These are phyloP conservation scores for Paracentrotus lividus DNA, from an alignment of 53 echinoderm and acorn worm genomes.

Conservation along the genomic window DNA sequence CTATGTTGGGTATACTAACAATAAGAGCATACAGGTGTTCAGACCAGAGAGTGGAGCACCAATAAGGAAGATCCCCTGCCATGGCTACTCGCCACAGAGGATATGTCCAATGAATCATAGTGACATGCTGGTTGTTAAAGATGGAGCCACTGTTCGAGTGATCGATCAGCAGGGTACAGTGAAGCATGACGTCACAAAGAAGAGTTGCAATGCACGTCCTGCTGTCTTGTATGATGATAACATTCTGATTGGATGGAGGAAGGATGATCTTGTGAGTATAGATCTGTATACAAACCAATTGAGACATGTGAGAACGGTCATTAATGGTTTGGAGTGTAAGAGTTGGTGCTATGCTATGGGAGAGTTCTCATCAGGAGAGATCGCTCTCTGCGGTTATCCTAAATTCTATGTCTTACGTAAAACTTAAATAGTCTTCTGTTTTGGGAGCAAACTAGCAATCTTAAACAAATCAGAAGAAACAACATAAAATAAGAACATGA, in stretches of 20 bases:
- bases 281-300: neutral
- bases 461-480: no score
- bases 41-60: slow-evolving; percentile 28
- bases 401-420: neutral
- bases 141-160: neutral
- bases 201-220: neutral
- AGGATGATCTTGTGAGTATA: neutral
- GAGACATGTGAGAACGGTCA: neutral
- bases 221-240: slow-evolving; percentile 24
- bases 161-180: slow-evolving; percentile 11
- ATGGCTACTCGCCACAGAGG: neutral
- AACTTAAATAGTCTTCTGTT: no score
- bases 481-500: no score
- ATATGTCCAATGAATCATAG: slow-evolving; percentile 16
- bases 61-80: neutral
- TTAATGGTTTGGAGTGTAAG: neutral
- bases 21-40: neutral
- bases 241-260: slow-evolving; percentile 31
- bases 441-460: no score
- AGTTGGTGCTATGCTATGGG: neutral
- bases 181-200: neutral
- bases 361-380: slow-evolving; percentile 13
- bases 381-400: neutral
- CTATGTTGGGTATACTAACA: neutral
- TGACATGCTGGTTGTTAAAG: neutral